phyloP scores from a whole-genome alignment of 2,888 invertebrate species.

The Xylota segnis region DNA sequence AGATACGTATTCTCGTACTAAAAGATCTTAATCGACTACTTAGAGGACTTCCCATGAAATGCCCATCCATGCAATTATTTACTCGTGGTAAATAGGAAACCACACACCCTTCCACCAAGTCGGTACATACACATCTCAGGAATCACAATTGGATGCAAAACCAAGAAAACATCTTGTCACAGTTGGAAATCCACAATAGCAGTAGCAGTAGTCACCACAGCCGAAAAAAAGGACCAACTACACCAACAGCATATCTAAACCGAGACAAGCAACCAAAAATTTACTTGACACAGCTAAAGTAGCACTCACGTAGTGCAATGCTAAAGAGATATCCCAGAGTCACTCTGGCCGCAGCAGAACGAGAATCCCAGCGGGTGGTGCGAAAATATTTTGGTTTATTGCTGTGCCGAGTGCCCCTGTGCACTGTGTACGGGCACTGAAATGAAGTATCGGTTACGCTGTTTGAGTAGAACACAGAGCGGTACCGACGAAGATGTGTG shows the following conservation, averaged over 20 bases:
- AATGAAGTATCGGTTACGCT: conserved; percentile 60
- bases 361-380: conserved; percentile 68
- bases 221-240: conserved; percentile 29
- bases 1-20: conserved; percentile 3
- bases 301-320: conserved; percentile 34
- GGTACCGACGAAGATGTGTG: conserved; percentile 52
- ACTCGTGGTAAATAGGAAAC: conserved; percentile 40
- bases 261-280: conserved; percentile 47
- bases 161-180: conserved; percentile 60
- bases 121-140: conserved; percentile 4
- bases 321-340: conserved; percentile 57
- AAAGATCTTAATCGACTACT: conserved; percentile 47
- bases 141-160: conserved; percentile 56
- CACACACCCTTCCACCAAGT: conserved; percentile 12
- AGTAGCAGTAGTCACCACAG: conserved; percentile 75
- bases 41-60: background rate
- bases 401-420: conserved; percentile 71
- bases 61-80: background rate
- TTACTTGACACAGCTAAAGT: conserved; percentile 2
- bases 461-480: conserved; percentile 25
- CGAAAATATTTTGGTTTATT: conserved; percentile 75
- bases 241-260: conserved; percentile 30
- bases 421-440: conserved; percentile 25
- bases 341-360: conserved; percentile 64
- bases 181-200: conserved; percentile 75